A percentile compares a stretch with the other conserved stretches of the same genome.
Conservation (phyloP, 2,797 vertebrate species). For the Melanogrammus aeglefinus region DNA sequence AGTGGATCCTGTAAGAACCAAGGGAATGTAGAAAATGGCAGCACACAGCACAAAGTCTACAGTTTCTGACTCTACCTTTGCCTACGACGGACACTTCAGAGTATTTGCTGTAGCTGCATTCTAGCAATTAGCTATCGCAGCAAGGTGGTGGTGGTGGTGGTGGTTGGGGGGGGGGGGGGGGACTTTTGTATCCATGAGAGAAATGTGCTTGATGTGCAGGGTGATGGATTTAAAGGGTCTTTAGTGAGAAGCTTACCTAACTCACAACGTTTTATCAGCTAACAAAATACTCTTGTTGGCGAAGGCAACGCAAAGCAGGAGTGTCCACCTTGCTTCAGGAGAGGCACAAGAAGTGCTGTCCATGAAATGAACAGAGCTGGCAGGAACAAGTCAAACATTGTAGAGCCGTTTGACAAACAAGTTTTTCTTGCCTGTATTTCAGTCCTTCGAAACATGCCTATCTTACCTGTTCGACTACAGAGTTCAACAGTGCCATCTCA, state of each 20-base stretch:
- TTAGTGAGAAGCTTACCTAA: constrained; percentile 27
- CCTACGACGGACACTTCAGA: background rate
- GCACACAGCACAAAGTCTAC: background rate
- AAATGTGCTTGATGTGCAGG: constrained; percentile 28
- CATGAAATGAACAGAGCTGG: constrained; percentile 13
- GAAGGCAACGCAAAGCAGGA: background rate
- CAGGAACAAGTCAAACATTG: constrained; percentile 24
- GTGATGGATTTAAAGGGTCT: constrained; percentile 33
- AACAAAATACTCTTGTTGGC: background rate
- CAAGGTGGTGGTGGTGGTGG: constrained; percentile 8
- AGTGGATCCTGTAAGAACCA: background rate
- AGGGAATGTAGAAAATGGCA: background rate
- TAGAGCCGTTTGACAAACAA: constrained; percentile 4
- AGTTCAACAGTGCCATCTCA: background rate
- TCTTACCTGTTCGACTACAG: background rate
- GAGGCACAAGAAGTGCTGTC: background rate
- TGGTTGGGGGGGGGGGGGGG: constrained; percentile 10
- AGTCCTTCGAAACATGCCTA: background rate
- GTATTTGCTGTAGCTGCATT: background rate
- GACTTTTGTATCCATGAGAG: background rate
- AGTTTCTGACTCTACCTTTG: background rate
- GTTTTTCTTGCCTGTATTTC: constrained; percentile 13
- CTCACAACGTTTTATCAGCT: constrained; percentile 17
- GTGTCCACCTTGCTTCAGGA: background rate
- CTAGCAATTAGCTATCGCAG: constrained; percentile 1